Percentiles rank a stretch among this genome's conserved stretches.
Evolutionary conservation across 2,888 invertebrate species (phyloP).

Genomic region (Caenorhabditis sp.): DNA sequence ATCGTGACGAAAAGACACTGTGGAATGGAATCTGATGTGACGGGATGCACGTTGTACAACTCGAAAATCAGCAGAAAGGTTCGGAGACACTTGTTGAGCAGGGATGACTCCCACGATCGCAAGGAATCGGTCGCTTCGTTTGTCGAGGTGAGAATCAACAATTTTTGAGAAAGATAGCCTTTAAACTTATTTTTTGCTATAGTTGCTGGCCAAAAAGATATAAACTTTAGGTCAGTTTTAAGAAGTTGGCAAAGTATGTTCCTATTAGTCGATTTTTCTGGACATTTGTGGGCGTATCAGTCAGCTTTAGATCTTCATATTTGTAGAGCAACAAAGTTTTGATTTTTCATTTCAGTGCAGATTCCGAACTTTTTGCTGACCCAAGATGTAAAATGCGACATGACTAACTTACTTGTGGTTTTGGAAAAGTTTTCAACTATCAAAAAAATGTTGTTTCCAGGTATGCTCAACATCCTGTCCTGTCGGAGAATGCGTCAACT

Average conservation of each 20-base stretch:
- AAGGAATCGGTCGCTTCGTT: constrained; percentile 60
- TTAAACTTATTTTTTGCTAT: too few relatives aligned
- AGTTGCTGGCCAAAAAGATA: too few relatives aligned
- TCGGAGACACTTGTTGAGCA: constrained; percentile 51
- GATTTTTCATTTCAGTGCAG: too few relatives aligned
- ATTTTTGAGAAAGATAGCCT: not conserved
- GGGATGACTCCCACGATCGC: constrained; percentile 53
- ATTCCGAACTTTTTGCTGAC: too few relatives aligned
- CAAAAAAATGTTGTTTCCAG: constrained; percentile 30
- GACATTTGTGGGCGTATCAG: too few relatives aligned
- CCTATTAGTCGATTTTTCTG: too few relatives aligned
- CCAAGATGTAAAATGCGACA: too few relatives aligned
- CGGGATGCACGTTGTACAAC: constrained; percentile 81
- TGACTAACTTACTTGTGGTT: too few relatives aligned
- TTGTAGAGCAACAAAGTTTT: too few relatives aligned
- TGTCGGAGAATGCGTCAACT: constrained; percentile 67
- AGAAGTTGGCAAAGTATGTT: too few relatives aligned
- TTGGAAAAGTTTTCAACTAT: too few relatives aligned
- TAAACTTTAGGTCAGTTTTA: not conserved
- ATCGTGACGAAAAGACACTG: constrained; percentile 79
- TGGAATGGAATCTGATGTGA: constrained; percentile 75
- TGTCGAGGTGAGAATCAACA: constrained; percentile 66
- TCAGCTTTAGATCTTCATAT: too few relatives aligned
- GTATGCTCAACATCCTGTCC: constrained; percentile 69
- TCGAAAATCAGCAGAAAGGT: constrained; percentile 68